phyloP scores from a whole-genome alignment of 2,797 vertebrate species.

The Peromyscus attwateri region DNA sequence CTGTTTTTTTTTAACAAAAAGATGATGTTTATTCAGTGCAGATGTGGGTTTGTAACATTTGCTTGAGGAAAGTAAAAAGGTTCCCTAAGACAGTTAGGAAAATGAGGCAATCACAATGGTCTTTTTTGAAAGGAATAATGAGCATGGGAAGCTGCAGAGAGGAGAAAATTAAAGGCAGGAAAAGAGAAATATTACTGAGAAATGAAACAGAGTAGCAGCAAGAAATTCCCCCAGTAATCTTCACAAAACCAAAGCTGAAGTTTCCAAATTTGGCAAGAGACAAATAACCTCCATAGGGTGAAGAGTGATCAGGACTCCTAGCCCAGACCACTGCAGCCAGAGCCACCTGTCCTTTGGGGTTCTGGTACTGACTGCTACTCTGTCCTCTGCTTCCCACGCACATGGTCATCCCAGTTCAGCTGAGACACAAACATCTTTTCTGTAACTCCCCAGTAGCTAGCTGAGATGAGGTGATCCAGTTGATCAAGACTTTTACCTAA shows the following conservation, averaged over 20 bases:
- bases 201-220: neutral
- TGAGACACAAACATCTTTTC: neutral
- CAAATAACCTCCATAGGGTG: neutral
- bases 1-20: constrained; percentile 59
- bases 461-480: neutral
- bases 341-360: neutral
- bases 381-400: neutral
- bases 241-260: constrained; percentile 14
- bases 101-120: neutral
- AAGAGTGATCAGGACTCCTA: neutral
- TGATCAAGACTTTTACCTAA: neutral
- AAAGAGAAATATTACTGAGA: neutral
- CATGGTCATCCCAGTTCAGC: neutral
- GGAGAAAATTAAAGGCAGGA: neutral
- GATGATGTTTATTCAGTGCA: constrained; percentile 47
- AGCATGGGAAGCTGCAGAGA: constrained; percentile 29
- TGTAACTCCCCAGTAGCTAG: neutral
- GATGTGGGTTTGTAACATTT: constrained; percentile 23
- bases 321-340: neutral
- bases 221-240: neutral
- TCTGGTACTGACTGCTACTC: accelerated
- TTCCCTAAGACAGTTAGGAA: neutral
- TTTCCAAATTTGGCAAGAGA: neutral
- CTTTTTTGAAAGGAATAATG: constrained; percentile 31
- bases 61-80: neutral